Base-by-base conservation (phyloP, 2,113 vertebrate genomes). In the Antechinus stuartii region DNA sequence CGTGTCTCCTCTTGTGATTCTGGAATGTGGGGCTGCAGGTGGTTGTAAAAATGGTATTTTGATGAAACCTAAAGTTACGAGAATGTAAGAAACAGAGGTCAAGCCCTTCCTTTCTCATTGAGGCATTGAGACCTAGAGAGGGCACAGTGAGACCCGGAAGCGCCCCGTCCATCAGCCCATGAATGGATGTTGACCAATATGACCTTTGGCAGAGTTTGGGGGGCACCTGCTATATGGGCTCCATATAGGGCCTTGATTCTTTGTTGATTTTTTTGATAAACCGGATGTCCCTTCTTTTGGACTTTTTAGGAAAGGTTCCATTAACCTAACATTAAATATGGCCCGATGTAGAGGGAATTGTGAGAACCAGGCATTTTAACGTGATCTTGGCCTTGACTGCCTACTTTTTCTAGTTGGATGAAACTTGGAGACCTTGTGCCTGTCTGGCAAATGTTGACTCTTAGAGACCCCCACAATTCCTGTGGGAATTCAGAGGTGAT, bases 401-500 rank as follows among this genome's bases (percentile, higher is more conserved):
- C 89, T 95, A 56, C 57, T 92, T 89, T 94, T 95, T 53, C 47
- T 95, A 35, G 46, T 96, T 93, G 93, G 93, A 92, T 96, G 91
- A 93, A 46, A 90, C 89, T 94, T 94, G n/a, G 53, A 68, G 3
- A 96, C 22, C 23, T 89, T 95, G 4, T 94, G 95, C 23, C n/a
- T 94, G 1, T 93, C n/a, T 92, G 49, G 93, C 49, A 90, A 97
- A 6, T 22, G 4, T 5, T 55, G 54, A 55, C 19, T 23, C 54
- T 55, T 23, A 55, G 54, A 5, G 19, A 55, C 23, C 24, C 23
- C 16, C 14, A 19, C 14, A 11, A n/a, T n/a, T 30, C 56, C 27
- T 57, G 30, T 68, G 35, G 61, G 30, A 35, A 35, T 68, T 68
- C 61, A n/a, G 10, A n/a, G 61, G 30, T 16, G 30, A 16, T n/a